These are phyloP conservation scores for Leptobrachium leishanense DNA, from an alignment of 2,113 vertebrate genomes.

Conservation along the genomic window DNA sequence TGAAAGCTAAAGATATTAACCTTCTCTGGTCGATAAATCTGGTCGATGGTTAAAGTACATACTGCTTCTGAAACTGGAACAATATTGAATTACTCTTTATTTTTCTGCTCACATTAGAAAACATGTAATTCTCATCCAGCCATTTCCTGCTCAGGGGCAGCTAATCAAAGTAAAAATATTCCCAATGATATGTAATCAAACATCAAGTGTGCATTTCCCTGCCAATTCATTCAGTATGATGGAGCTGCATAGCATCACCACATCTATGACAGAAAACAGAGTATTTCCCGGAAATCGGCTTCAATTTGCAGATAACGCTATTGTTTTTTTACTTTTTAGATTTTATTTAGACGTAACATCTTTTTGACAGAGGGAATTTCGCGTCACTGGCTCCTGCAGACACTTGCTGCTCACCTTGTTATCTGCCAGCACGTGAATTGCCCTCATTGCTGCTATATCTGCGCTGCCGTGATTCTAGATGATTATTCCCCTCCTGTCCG, in stretches of 20 bases:
- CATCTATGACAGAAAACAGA: conserved; percentile 1
- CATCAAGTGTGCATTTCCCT: not conserved
- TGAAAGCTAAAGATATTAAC: too few relatives aligned
- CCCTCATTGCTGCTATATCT: too few relatives aligned
- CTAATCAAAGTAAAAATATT: conserved; percentile 5
- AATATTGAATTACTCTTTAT: not conserved
- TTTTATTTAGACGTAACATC: not conserved
- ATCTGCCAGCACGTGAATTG: too few relatives aligned
- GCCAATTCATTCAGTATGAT: conserved; percentile 26
- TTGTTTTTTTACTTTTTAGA: conserved; percentile 10
- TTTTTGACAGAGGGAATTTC: not conserved
- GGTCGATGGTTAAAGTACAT: not conserved
- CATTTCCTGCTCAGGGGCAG: conserved; percentile 13
- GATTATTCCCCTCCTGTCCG: too few relatives aligned
- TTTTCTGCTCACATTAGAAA: not conserved
- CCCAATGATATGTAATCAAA: conserved; percentile 32
- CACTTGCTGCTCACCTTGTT: too few relatives aligned
- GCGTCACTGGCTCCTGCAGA: too few relatives aligned
- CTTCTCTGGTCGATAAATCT: too few relatives aligned
- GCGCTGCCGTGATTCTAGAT: too few relatives aligned
- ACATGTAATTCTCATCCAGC: not conserved
- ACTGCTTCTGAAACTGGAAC: not conserved
- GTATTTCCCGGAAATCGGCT: conserved; percentile 5
- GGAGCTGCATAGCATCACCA: not conserved
- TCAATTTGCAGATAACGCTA: not conserved